Evolutionary conservation across 2,888 invertebrate genomes (phyloP).

Genomic region (Deilephila elpenor): DNA sequence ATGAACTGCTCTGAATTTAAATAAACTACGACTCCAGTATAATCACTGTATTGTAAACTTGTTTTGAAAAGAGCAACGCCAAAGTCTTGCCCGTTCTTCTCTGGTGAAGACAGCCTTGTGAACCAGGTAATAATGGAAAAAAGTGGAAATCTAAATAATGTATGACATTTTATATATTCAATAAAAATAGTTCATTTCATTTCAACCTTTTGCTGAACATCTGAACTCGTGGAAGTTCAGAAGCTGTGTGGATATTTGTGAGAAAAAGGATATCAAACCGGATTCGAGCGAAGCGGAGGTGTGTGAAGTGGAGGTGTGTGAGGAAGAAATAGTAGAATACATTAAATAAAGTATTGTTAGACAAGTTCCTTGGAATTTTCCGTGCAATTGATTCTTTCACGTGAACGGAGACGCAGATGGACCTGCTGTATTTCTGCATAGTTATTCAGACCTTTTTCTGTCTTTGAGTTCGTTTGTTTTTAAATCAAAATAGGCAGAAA

Average conservation of each 20-base stretch:
- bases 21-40: too few relatives aligned
- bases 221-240: not conserved
- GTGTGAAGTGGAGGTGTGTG: not conserved
- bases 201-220: not conserved
- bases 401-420: not conserved
- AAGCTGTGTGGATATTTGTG: not conserved
- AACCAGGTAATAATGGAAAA: too few relatives aligned
- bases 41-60: too few relatives aligned
- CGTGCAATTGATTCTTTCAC: not conserved
- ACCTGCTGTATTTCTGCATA: not conserved
- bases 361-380: not conserved
- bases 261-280: not conserved
- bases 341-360: constrained; percentile 6
- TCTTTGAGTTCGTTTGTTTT: not conserved
- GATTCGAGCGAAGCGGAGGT: not conserved
- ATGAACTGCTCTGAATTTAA: too few relatives aligned
- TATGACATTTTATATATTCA: too few relatives aligned
- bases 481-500: too few relatives aligned
- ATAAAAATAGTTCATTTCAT: too few relatives aligned
- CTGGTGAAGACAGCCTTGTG: too few relatives aligned
- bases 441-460: not conserved
- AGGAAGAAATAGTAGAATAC: not conserved
- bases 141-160: too few relatives aligned
- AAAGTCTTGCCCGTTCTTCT: too few relatives aligned
- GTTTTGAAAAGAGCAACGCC: too few relatives aligned